Base-by-base conservation (phyloP, 2,888 invertebrate genomes). In the Boloria euphrosyne region DNA sequence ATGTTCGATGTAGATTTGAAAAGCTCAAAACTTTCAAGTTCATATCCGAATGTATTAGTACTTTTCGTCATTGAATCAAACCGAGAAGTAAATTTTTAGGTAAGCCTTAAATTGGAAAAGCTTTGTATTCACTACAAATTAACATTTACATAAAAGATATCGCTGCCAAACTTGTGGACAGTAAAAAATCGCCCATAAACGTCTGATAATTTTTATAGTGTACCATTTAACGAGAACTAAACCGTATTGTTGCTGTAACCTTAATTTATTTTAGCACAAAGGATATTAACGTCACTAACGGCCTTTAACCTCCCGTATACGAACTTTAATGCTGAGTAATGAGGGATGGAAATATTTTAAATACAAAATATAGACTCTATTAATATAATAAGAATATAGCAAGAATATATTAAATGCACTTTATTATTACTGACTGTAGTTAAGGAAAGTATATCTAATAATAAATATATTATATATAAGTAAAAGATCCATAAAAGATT, bases 281-380 rank as follows among this genome's bases (percentile, higher is more conserved):
- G 46, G 17, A 71, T 73, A 70, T 63, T 69, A 71, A 71, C 72
- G 72, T 74, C 75, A 72, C 67, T 62, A 62, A 51, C 50, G 72
- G 73, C 73, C 73, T 74, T 71, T 73, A 73, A 67, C 72, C 71
- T 72, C 62, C 71, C 67, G 68, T 74, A 70, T 74, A 71, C 62
- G 66, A 68, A 72, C 69, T 72, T 73, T 69, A 73, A 72, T 71
- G 69, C 55, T 68, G 65, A 69, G 52, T 63, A 58, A 52, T 70
- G 73, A 73, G 73, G 73, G 70, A 65, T 71, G 62, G 71, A 68
- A 71, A 67, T 49, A 57, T 49, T 22, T 43, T 69, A 44, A 64
- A 64, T 51, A 52, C 51, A 55, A 62, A 60, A 43, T 18, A 60
- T 50, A 55, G 31, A 38, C 7, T 38, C 31, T 31, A 38, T 38